These are phyloP conservation scores for Drosophila emarginata DNA, from an alignment of 2,888 invertebrate genomes.

Conservation along the genomic window DNA sequence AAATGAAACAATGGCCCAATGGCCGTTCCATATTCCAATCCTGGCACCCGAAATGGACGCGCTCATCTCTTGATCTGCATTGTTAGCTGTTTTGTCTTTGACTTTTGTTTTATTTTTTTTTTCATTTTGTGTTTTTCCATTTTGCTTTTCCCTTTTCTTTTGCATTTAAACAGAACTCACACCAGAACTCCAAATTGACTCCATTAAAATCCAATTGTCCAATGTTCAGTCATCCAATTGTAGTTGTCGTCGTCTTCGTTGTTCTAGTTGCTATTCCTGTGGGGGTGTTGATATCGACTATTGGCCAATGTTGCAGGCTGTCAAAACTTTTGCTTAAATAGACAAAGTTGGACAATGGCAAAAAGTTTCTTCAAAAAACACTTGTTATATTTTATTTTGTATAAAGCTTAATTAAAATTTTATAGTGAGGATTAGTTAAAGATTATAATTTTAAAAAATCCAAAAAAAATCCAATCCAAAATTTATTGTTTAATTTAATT, in stretches of 20 bases:
- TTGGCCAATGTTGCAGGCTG: slow-evolving; percentile 2
- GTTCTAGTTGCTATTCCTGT: not conserved
- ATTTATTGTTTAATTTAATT: too few species aligned
- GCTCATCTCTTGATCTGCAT: slow-evolving; percentile 76
- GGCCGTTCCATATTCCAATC: slow-evolving; percentile 44
- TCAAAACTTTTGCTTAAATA: not conserved
- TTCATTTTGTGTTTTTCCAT: slow-evolving; percentile 18
- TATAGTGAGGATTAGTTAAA: too few species aligned
- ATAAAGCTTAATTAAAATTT: too few species aligned
- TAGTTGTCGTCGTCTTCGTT: not conserved
- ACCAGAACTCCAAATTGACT: slow-evolving; percentile 74
- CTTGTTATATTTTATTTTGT: too few species aligned
- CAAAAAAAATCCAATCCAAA: too few species aligned
- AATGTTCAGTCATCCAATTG: slow-evolving; percentile 30
- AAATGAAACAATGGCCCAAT: slow-evolving; percentile 73
- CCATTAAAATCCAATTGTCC: slow-evolving; percentile 77
- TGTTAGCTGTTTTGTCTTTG: slow-evolving; percentile 65
- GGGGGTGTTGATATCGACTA: slow-evolving; percentile 2
- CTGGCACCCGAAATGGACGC: slow-evolving; percentile 63
- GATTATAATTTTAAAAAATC: too few species aligned
- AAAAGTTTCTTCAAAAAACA: not conserved
- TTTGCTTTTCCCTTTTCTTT: slow-evolving; percentile 31
- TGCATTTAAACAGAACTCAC: slow-evolving; percentile 61
- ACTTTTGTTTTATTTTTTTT: not conserved
- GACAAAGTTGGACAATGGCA: not conserved